A percentile compares a stretch with the other conserved stretches of the same genome.
Evolutionary conservation across 2,888 invertebrate species (phyloP).

Genomic region (Drosophila mercatorum): DNA sequence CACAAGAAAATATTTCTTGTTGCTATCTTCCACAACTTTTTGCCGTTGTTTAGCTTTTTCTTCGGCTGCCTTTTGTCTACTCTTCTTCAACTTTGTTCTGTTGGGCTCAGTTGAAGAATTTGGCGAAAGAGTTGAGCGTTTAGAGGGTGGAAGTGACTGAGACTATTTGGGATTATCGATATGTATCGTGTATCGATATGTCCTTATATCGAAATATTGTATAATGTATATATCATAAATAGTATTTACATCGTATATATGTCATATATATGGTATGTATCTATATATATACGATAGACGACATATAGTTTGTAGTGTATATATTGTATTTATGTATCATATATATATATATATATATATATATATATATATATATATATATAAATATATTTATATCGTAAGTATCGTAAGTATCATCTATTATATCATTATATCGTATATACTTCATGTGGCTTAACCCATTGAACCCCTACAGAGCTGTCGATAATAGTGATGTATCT

Average conservation of each 20-base stretch:
- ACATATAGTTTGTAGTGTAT: too few relatives aligned
- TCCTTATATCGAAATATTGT: too few relatives aligned
- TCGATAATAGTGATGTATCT: not conserved
- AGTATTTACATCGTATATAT: too few relatives aligned
- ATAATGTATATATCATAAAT: too few relatives aligned
- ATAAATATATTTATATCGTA: not conserved
- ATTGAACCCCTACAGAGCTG: not conserved
- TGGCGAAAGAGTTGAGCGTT: not conserved
- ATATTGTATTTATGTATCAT: too few relatives aligned
- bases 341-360: too few relatives aligned
- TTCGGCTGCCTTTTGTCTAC: not conserved
- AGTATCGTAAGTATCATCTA: not conserved
- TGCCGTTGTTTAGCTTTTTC: not conserved
- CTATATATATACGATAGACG: too few relatives aligned
- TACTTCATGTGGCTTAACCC: not conserved
- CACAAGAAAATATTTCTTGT: slow-evolving; percentile 10
- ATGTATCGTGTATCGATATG: not conserved
- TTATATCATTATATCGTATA: not conserved
- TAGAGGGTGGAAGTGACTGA: not conserved
- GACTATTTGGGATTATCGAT: not conserved
- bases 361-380: not conserved
- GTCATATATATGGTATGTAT: too few relatives aligned
- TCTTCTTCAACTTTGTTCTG: not conserved
- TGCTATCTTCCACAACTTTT: not conserved
- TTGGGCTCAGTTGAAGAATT: not conserved